Conservation (phyloP, 2,797 vertebrate genomes). For the Chiroxiphia lanceolata region DNA sequence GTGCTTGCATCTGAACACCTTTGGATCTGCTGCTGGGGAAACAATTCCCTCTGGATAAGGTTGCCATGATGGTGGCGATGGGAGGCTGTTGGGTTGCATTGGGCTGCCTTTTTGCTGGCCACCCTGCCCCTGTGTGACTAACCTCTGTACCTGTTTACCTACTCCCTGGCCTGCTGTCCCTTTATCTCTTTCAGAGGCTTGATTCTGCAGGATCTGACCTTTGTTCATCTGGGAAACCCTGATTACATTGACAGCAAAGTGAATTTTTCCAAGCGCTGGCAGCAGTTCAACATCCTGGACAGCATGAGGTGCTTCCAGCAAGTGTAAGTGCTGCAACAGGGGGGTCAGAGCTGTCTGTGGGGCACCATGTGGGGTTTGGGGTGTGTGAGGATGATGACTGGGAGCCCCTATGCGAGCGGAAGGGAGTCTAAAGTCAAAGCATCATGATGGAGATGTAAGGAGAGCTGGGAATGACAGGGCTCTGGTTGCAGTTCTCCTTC, state of each 20-base stretch:
- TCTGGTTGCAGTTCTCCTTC: neutral
- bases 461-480: neutral
- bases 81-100: neutral
- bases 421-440: neutral
- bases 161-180: neutral
- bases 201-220: conserved; percentile 97
- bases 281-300: conserved; percentile 99
- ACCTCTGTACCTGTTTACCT: neutral
- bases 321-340: conserved; percentile 81
- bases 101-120: neutral
- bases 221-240: conserved; percentile 97
- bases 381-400: neutral
- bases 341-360: neutral
- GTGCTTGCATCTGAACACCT: neutral
- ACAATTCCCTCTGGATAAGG: neutral
- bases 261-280: conserved; percentile 99
- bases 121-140: neutral
- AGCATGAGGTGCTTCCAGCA: conserved; percentile 99
- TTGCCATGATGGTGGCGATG: neutral
- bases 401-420: neutral
- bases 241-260: conserved; percentile 95
- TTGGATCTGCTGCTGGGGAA: neutral
- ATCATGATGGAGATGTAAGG: neutral
- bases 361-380: rapidly evolving
- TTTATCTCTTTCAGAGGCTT: conserved; percentile 82